These are phyloP conservation scores for Pangasius larnaudii DNA, from an alignment of 2,797 vertebrate species.

Conservation along the genomic window DNA sequence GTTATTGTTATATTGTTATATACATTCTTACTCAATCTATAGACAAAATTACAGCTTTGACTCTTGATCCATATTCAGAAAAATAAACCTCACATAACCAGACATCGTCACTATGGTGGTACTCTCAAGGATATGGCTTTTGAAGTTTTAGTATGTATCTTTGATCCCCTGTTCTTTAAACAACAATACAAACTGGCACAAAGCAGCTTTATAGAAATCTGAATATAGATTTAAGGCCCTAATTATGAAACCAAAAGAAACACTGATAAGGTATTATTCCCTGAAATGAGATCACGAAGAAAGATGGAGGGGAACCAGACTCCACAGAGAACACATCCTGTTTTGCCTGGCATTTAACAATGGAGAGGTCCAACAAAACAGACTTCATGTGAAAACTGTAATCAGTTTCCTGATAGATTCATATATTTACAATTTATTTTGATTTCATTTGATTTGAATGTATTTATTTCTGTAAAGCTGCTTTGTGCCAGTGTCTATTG, in stretches of 20 bases:
- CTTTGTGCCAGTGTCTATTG: too few relatives aligned
- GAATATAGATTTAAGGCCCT: neutral
- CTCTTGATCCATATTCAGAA: neutral
- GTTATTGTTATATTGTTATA: neutral
- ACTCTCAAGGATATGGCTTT: neutral
- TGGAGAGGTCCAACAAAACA: too few relatives aligned
- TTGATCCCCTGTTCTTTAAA: neutral
- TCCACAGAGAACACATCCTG: neutral
- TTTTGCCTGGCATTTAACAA: neutral
- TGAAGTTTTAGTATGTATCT: neutral
- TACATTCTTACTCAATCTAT: neutral
- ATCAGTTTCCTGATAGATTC: too few relatives aligned
- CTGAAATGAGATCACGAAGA: neutral
- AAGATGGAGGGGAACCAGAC: neutral
- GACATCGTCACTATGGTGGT: neutral
- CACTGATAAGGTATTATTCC: neutral
- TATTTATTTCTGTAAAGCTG: too few relatives aligned
- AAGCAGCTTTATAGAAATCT: neutral
- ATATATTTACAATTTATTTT: too few relatives aligned
- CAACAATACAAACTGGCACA: neutral
- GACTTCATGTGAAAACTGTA: too few relatives aligned
- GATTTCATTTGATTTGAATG: too few relatives aligned
- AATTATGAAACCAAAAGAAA: neutral
- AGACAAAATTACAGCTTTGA: neutral
- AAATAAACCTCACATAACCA: neutral